Base-by-base conservation (phyloP, 2,113 vertebrate species). In the Seriola dumerili region DNA sequence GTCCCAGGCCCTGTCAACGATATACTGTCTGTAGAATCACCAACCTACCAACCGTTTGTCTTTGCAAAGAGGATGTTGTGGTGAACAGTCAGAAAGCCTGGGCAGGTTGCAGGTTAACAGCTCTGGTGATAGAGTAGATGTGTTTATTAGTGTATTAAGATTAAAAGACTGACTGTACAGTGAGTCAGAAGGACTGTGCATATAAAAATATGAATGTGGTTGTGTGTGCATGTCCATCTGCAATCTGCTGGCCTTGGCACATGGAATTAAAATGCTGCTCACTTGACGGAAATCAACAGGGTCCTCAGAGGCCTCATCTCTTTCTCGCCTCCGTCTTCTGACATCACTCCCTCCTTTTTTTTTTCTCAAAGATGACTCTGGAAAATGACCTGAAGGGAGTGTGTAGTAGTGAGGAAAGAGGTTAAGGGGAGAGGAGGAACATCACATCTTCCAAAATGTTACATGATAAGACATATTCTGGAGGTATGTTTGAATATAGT, bases 1-100 rank as follows among this genome's bases (percentile, higher is more conserved):
- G 81, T 76, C 78, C 81, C 72, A 85, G 81, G 78, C 55, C 70
- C 87, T 92, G 90, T 91, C 93, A 90, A 69, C 69, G 44, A 80
- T 84, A 87, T 59, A 76, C 72, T 64, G 82, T 78, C 77, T 62
- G 61, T 65, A 76, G 75, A 85, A 79, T 69, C 81, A 52, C 36
- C 29, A 57, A 80, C 75, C 44, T 42, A 34, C 19, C 71, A 32
- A 66, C 46, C 0, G 36, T 63, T 73, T 78, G 69, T 46, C 72
- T 87, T 85, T 85, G 80, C 75, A 85, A 76, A 87, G 46, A 85
- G 48, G 78, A 85, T 72, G 10, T 48, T 21, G 71, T 11, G n/a
- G 29, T 69, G 71, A 76, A 80, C 69, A 57, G 76, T 71, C 61
- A 13, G 62, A 83, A 75, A 84, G 13, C 21, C 59, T 73, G 48